Conservation (phyloP, 2,113 vertebrate genomes). For the Orientallactaga bullata region DNA sequence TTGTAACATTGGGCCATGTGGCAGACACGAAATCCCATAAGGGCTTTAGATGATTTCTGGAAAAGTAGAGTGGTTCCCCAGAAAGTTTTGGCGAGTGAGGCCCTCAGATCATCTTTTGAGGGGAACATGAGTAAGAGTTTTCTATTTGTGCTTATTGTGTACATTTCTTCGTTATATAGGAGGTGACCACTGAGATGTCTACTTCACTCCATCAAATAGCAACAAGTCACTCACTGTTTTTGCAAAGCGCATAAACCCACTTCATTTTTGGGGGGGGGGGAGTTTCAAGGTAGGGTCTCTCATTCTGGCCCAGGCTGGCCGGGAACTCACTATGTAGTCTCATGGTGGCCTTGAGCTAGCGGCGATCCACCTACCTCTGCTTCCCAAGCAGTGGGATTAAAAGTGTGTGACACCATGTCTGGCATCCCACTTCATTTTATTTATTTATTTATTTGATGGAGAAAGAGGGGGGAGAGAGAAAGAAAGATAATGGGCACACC, state of each 20-base stretch:
- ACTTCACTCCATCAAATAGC: not conserved
- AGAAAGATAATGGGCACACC: too few species aligned
- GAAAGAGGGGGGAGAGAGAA: too few species aligned
- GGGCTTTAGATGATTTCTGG: not conserved
- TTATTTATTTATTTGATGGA: too few species aligned
- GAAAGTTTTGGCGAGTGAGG: not conserved
- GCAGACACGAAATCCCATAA: not conserved
- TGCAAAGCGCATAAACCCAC: not conserved
- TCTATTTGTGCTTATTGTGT: not conserved
- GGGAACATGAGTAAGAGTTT: not conserved
- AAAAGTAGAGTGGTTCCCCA: not conserved
- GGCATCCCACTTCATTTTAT: too few species aligned
- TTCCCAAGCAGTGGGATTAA: too few species aligned
- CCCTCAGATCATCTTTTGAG: not conserved
- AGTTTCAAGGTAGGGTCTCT: too few species aligned
- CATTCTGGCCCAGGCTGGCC: too few species aligned
- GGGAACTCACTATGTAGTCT: too few species aligned
- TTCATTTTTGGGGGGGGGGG: too few species aligned
- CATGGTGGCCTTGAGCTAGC: too few species aligned
- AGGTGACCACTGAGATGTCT: not conserved
- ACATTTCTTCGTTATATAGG: not conserved
- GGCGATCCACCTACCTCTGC: too few species aligned
- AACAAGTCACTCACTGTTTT: not conserved
- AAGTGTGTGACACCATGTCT: too few species aligned
- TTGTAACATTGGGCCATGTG: rapidly evolving